Evolutionary conservation across 2,888 invertebrate species (phyloP).

Genomic region (Andrena dorsata): DNA sequence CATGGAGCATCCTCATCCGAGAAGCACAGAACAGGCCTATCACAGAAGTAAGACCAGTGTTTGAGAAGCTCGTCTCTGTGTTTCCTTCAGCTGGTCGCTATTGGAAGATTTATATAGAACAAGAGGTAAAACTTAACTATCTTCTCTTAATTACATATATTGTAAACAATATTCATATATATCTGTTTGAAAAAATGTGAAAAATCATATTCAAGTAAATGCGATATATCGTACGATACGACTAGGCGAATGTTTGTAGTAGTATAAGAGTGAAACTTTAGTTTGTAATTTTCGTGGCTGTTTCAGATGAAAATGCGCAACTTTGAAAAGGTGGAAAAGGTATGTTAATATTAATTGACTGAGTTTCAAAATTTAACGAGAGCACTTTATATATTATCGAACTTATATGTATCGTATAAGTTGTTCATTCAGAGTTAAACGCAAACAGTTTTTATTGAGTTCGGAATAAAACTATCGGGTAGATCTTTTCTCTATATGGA

Average conservation of each 20-base stretch:
- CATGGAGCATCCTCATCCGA: slow-evolving; percentile 97
- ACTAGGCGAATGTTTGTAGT: not conserved
- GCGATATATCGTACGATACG: not conserved
- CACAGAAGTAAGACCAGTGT: slow-evolving; percentile 95
- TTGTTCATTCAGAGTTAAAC: slow-evolving; percentile 67
- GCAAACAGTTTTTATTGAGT: slow-evolving; percentile 18
- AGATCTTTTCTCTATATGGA: slow-evolving; percentile 22
- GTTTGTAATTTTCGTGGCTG: slow-evolving; percentile 55
- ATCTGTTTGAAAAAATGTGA: not conserved
- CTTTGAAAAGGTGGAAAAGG: slow-evolving; percentile 99
- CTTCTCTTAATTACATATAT: not conserved
- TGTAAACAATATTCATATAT: not conserved
- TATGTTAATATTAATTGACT: slow-evolving; percentile 86
- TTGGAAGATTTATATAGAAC: slow-evolving; percentile 99
- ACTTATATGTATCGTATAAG: slow-evolving; percentile 47
- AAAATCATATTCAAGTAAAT: not conserved
- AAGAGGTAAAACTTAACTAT: slow-evolving; percentile 89
- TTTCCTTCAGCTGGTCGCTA: slow-evolving; percentile 98
- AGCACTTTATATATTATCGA: slow-evolving; percentile 55
- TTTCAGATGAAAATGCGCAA: slow-evolving; percentile 98
- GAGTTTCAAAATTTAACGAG: slow-evolving; percentile 73
- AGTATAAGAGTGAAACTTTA: not conserved
- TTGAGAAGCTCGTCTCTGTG: slow-evolving; percentile 96
- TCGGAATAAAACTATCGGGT: slow-evolving; percentile 28
- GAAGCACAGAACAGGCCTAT: slow-evolving; percentile 96